Evolutionary conservation across 2,113 vertebrate species (phyloP).

Genomic region (Eulacestoma nigropectus): DNA sequence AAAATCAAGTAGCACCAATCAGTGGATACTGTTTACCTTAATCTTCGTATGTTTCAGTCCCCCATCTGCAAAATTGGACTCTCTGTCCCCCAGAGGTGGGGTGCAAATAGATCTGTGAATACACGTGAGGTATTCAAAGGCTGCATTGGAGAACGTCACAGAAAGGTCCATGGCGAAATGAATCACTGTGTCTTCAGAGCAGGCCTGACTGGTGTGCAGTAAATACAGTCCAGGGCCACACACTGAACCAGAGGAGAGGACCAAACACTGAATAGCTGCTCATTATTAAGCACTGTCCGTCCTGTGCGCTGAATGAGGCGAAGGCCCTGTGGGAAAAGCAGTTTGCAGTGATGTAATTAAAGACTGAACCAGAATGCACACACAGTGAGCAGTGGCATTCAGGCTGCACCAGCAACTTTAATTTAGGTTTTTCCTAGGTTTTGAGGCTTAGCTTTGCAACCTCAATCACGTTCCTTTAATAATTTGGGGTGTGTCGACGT

Average conservation of each 20-base stretch:
- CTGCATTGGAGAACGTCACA: not conserved
- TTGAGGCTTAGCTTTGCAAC: not conserved
- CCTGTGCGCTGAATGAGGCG: not conserved
- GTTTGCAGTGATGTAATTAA: conserved; percentile 45
- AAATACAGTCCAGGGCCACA: conserved; percentile 21
- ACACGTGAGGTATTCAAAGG: not conserved
- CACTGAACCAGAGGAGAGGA: conserved; percentile 14
- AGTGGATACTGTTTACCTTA: not conserved
- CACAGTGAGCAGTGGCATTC: not conserved
- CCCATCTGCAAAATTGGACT: not conserved
- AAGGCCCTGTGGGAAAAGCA: conserved; percentile 28
- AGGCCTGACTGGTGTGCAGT: not conserved
- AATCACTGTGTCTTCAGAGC: conserved; percentile 14
- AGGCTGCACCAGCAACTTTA: not conserved
- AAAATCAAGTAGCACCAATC: not conserved
- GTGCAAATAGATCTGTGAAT: not conserved
- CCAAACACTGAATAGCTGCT: conserved; percentile 19
- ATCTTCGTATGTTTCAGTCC: not conserved
- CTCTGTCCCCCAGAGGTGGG: not conserved
- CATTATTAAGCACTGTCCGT: conserved; percentile 32
- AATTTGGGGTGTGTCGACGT: not conserved
- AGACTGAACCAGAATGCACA: not conserved
- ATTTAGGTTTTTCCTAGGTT: not conserved
- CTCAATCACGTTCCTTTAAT: not conserved
- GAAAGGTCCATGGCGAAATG: not conserved